Conservation (phyloP, 2,113 vertebrate genomes). For the Nannospalax galili region DNA sequence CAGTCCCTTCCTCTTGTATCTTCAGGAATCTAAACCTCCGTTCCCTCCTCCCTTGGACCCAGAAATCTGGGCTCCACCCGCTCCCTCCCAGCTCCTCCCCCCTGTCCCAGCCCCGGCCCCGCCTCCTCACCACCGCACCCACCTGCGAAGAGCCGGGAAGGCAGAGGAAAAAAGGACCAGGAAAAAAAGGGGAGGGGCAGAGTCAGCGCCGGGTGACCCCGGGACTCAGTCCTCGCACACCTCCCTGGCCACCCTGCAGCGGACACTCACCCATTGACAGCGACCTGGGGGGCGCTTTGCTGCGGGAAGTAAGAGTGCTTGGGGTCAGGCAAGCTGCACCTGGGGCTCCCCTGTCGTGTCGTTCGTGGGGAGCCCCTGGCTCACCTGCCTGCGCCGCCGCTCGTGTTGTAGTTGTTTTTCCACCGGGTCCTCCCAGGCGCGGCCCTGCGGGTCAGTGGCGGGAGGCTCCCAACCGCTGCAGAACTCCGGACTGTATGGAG, state of each 20-base stretch:
- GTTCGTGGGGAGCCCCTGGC: not conserved
- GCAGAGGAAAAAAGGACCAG: conserved; percentile 12
- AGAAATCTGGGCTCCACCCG: not conserved
- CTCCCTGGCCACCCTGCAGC: not conserved
- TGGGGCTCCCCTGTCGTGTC: rapidly evolving
- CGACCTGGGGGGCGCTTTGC: conserved; percentile 75
- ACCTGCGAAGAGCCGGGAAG: conserved; percentile 58
- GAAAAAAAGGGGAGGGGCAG: not conserved
- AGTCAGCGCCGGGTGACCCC: conserved; percentile 29
- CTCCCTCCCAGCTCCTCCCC: not conserved
- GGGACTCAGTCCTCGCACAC: not conserved
- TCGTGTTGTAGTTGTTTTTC: conserved; percentile 91
- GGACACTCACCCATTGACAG: conserved; percentile 83
- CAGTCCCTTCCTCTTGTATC: not conserved
- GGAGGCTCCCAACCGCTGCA: conserved; percentile 89
- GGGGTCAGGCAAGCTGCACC: conserved; percentile 27
- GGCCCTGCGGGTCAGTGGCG: conserved; percentile 82
- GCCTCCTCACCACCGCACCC: conserved; percentile 73
- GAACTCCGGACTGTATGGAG: conserved; percentile 89
- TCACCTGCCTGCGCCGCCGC: conserved; percentile 83
- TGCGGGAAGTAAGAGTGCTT: conserved; percentile 43
- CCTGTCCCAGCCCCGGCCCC: conserved; percentile 25
- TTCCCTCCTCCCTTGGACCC: conserved; percentile 21
- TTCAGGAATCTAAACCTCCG: not conserved
- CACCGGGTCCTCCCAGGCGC: conserved; percentile 91